Evolutionary conservation across 2,113 vertebrate species (phyloP).

Genomic region (Synodontis membranacea): DNA sequence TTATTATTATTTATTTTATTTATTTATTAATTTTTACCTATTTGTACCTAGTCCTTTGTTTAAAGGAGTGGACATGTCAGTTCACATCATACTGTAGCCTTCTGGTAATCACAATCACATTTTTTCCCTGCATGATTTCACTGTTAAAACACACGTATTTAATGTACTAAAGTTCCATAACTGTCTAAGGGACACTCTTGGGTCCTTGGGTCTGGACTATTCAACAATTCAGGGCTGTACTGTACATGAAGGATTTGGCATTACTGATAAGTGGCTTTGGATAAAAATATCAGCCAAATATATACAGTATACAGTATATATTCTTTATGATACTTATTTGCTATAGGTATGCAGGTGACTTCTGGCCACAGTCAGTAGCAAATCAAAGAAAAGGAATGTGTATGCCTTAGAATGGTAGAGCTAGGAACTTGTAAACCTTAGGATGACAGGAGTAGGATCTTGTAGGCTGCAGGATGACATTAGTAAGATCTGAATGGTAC

Average conservation of each 20-base stretch:
- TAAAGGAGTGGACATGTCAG: background rate
- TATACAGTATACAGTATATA: background rate
- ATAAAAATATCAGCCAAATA: background rate
- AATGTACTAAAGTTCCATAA: background rate
- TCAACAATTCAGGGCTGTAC: background rate
- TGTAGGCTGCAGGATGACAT: background rate
- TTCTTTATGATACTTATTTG: no score
- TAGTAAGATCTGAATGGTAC: background rate
- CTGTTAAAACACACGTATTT: background rate
- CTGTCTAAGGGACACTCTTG: background rate
- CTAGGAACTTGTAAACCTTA: background rate
- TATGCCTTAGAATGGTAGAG: background rate
- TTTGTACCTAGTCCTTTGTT: background rate
- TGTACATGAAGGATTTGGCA: background rate
- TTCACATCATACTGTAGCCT: background rate
- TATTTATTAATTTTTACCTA: background rate
- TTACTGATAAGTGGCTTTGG: background rate
- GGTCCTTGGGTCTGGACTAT: background rate
- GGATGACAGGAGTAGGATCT: background rate
- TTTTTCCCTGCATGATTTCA: background rate
- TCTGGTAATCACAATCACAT: background rate
- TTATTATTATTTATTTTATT: background rate
- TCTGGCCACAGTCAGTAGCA: no score
- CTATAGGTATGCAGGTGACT: no score
- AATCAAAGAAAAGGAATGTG: no score